Evolutionary conservation across 2,797 vertebrate species (phyloP).

Genomic region (Tapera naevia): DNA sequence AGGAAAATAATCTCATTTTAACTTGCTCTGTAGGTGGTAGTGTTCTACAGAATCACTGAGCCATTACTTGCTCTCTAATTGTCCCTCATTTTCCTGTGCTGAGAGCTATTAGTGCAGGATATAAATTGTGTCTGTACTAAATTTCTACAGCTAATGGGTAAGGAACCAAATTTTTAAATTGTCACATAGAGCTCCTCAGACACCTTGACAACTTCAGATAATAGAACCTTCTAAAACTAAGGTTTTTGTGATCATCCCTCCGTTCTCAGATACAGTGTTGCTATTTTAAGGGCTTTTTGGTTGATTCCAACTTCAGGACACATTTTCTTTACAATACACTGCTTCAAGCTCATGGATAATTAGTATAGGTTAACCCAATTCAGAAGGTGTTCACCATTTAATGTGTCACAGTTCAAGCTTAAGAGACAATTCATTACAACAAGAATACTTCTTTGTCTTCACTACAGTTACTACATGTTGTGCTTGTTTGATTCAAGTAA

Average conservation of each 20-base stretch:
- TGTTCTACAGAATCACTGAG: constrained; percentile 8
- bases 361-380: background rate
- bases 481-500: background rate
- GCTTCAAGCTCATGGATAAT: background rate
- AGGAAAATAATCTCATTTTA: constrained; percentile 28
- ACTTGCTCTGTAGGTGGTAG: background rate
- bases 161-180: background rate
- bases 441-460: constrained; percentile 4
- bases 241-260: background rate
- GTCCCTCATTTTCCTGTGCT: constrained; percentile 12
- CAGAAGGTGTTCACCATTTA: background rate
- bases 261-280: background rate
- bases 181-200: background rate
- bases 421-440: background rate
- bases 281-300: background rate
- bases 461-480: background rate
- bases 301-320: background rate
- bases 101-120: background rate
- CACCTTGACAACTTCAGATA: background rate
- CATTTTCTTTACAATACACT: background rate
- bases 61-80: constrained; percentile 32
- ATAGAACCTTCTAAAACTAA: background rate
- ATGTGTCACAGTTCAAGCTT: background rate
- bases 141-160: background rate
- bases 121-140: background rate